These are phyloP conservation scores for Budorcas taxicolor DNA, from an alignment of 2,113 vertebrate species.

Conservation along the genomic window DNA sequence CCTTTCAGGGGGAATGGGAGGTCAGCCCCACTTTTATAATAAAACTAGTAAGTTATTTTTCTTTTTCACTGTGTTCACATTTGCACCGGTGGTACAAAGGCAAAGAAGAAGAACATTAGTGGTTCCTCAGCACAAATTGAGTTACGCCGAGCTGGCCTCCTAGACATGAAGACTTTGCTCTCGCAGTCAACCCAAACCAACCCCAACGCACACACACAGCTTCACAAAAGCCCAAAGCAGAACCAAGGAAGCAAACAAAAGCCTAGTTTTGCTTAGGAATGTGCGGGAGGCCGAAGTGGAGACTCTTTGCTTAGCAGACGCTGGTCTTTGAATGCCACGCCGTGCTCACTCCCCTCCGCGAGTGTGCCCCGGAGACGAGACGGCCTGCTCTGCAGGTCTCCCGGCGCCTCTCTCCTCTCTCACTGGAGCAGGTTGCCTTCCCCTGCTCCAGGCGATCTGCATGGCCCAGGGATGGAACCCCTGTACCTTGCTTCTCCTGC, in stretches of 20 bases:
- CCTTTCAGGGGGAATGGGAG: neutral
- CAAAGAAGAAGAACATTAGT: neutral
- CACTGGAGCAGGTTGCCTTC: too few relatives aligned
- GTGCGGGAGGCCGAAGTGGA: neutral
- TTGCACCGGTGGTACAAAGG: neutral
- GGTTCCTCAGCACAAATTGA: neutral
- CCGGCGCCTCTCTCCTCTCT: neutral
- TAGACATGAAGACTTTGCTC: neutral
- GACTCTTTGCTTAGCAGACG: rapidly evolving
- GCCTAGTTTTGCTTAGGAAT: neutral
- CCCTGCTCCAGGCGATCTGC: neutral
- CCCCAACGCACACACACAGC: rapidly evolving
- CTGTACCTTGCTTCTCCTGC: neutral
- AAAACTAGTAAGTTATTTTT: neutral
- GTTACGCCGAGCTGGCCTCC: neutral
- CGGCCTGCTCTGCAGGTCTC: rapidly evolving
- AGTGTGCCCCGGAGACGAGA: rapidly evolving
- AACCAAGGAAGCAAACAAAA: neutral
- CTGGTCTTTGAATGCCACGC: neutral
- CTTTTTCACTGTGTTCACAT: neutral
- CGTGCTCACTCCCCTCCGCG: neutral
- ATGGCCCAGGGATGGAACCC: neutral
- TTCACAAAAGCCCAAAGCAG: neutral
- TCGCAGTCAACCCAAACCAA: neutral
- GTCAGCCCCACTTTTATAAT: neutral